Percentiles rank a stretch among this genome's conserved stretches.
Evolutionary conservation across 1,140 invertebrate genomes (phyloP).

Genomic region (Episyrphus balteatus): DNA sequence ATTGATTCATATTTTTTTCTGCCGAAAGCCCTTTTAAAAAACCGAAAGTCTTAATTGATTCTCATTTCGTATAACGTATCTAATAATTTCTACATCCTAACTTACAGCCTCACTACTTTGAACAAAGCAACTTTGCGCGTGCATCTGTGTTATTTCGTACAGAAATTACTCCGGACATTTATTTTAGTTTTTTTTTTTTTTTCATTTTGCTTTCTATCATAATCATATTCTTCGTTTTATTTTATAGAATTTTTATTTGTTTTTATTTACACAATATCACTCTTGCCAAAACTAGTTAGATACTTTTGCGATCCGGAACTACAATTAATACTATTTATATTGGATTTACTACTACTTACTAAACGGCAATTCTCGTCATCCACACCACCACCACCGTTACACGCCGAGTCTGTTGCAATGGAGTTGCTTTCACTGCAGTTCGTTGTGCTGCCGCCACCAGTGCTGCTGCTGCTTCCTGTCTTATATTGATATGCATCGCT

Average conservation of each 20-base stretch:
- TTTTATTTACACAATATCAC: constrained; percentile 7
- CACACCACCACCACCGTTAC: constrained; percentile 1
- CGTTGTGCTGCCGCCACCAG: constrained; percentile 8
- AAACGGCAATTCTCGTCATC: constrained; percentile 4
- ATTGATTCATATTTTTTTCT: too few species aligned
- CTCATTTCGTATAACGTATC: too few species aligned
- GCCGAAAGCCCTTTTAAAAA: too few species aligned
- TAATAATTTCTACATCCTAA: too few species aligned
- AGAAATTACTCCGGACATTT: too few species aligned
- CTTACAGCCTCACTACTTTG: too few species aligned
- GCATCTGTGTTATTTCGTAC: too few species aligned
- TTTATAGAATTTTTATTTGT: too few species aligned
- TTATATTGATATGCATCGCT: constrained; percentile 28
- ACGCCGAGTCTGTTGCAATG: constrained; percentile 11
- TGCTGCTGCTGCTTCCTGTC: constrained; percentile 19
- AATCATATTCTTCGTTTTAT: too few species aligned
- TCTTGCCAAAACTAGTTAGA: constrained; percentile 9
- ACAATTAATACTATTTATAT: constrained; percentile 2
- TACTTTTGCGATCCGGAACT: constrained; percentile 3
- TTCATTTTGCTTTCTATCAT: too few species aligned
- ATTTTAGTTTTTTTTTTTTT: too few species aligned
- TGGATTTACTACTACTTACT: background rate
- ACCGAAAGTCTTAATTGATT: too few species aligned
- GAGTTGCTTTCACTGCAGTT: background rate
- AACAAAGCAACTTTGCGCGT: background rate